These are phyloP conservation scores for Zoanthus solanderi DNA, from an alignment of 92 coral and sea anemone species.

Conservation along the genomic window DNA sequence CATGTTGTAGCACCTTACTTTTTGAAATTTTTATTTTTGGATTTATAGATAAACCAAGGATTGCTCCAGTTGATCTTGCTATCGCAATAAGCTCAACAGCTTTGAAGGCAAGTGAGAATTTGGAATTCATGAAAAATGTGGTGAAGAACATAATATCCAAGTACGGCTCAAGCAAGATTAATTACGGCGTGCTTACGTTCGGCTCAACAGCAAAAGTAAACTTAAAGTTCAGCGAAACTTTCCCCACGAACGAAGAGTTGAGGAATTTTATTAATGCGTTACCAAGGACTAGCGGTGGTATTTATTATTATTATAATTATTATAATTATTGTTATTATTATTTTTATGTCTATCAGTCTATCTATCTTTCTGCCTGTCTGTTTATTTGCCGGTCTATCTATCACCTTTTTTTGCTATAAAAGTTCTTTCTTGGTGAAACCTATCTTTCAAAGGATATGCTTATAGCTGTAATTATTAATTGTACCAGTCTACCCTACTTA, in stretches of 20 bases:
- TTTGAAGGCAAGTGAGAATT: constrained; percentile 14
- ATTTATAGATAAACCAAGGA: constrained; percentile 12
- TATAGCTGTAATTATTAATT: background rate
- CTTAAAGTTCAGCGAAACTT: constrained; percentile 15
- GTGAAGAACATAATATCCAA: constrained; percentile 13
- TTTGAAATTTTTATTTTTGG: too few species aligned
- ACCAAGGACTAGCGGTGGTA: constrained; percentile 6
- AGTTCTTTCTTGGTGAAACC: background rate
- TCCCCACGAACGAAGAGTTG: background rate
- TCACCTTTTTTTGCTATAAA: too few species aligned
- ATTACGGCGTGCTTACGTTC: constrained; percentile 12
- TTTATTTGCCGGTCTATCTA: too few species aligned
- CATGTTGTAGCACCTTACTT: background rate
- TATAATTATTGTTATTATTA: background rate
- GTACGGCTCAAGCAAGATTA: constrained; percentile 33
- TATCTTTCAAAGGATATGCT: background rate
- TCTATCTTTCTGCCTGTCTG: too few species aligned
- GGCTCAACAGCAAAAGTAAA: constrained; percentile 5
- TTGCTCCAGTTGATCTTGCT: constrained; percentile 36
- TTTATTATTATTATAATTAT: background rate
- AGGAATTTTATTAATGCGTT: constrained; percentile 2
- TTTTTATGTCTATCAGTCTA: background rate
- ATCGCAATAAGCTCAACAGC: constrained; percentile 39
- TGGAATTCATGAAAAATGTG: constrained; percentile 30
- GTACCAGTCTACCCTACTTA: background rate